Evolutionary conservation across 30 jellyfish, hydroid and myxozoan genomes (phyloP).

Genomic region (Clytia hemisphaerica): DNA sequence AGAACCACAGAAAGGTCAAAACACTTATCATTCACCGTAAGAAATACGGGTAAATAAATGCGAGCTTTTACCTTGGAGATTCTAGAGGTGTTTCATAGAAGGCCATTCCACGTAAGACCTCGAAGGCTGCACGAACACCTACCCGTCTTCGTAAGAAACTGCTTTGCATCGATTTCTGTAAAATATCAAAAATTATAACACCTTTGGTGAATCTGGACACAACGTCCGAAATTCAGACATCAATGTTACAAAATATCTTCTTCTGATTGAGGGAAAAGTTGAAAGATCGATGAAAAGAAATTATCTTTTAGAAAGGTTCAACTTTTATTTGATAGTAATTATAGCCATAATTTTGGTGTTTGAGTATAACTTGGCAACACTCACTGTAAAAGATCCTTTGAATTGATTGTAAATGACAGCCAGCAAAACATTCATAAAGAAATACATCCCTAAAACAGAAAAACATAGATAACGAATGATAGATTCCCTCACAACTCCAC

Average conservation of each 20-base stretch:
- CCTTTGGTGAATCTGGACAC: neutral
- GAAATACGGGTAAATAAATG: neutral
- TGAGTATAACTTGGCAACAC: neutral
- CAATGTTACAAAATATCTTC: too few relatives aligned
- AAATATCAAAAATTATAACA: neutral
- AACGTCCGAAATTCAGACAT: too few relatives aligned
- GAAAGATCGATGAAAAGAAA: neutral
- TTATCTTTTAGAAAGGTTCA: neutral
- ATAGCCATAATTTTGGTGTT: neutral
- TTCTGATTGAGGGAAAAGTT: too few relatives aligned
- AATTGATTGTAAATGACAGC: constrained; percentile 88
- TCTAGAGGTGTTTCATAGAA: constrained; percentile 52
- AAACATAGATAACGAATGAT: too few relatives aligned
- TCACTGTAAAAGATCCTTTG: constrained; percentile 90
- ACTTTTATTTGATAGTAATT: neutral
- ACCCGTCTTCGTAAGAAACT: constrained; percentile 77
- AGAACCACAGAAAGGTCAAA: too few relatives aligned
- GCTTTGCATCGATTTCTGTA: constrained; percentile 76
- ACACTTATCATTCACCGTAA: neutral
- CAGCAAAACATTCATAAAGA: constrained; percentile 89
- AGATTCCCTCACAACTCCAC: too few relatives aligned
- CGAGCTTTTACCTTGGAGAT: constrained; percentile 58
- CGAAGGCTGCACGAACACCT: constrained; percentile 97
- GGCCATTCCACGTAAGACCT: constrained; percentile 51
- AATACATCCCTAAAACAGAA: constrained; percentile 54